Percentiles rank a stretch among this genome's conserved stretches.
Evolutionary conservation across 53 echinoderm and acorn worm species (phyloP).

Genomic region (Henricia sp.): DNA sequence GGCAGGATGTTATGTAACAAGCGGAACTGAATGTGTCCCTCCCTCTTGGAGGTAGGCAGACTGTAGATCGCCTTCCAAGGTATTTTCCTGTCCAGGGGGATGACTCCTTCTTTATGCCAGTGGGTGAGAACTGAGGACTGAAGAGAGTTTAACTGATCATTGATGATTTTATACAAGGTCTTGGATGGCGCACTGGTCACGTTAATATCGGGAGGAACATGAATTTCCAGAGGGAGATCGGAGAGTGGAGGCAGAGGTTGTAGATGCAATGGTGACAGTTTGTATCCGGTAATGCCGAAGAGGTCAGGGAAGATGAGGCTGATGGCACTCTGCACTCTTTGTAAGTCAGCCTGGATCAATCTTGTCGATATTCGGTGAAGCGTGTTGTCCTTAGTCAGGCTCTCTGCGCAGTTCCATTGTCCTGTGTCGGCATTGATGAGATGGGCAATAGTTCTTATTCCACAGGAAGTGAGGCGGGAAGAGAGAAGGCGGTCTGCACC

Average conservation of each 20-base stretch:
- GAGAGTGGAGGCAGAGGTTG: neutral
- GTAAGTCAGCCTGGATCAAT: too few relatives aligned
- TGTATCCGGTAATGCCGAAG: too few relatives aligned
- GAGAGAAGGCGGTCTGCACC: neutral
- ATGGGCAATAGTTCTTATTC: slow-evolving; percentile 6
- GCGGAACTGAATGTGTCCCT: slow-evolving; percentile 6
- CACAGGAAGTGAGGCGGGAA: slow-evolving; percentile 20
- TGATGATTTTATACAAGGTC: neutral
- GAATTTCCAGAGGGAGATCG: neutral
- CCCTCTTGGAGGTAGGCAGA: slow-evolving; percentile 6
- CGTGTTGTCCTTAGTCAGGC: too few relatives aligned
- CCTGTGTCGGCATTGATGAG: slow-evolving; percentile 15
- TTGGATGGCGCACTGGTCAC: neutral
- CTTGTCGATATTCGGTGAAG: too few relatives aligned
- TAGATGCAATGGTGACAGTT: too few relatives aligned
- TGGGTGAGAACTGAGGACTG: neutral
- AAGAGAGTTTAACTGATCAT: neutral
- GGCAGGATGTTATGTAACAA: slow-evolving; percentile 6
- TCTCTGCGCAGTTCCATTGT: too few relatives aligned
- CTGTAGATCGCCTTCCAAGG: neutral
- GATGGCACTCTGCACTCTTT: too few relatives aligned
- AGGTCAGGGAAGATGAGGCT: too few relatives aligned
- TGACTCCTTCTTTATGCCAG: neutral
- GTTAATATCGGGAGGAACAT: neutral
- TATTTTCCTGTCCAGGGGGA: neutral